Evolutionary conservation across 2,797 vertebrate genomes (phyloP).

Genomic region (Miichthys miiuy): DNA sequence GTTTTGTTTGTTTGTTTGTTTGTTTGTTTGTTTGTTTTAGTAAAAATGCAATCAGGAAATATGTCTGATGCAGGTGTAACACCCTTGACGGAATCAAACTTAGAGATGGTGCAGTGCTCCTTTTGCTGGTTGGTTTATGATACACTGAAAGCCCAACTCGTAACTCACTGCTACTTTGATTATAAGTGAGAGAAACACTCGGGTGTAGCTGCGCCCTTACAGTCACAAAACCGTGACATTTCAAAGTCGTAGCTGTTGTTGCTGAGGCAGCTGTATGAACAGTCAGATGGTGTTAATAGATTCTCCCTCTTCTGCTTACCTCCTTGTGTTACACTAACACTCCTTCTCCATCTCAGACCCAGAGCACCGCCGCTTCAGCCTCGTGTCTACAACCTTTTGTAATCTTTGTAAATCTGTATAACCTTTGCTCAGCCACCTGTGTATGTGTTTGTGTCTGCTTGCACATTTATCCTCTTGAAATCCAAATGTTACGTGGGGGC

Average conservation of each 20-base stretch:
- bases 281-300: not conserved
- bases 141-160: no score
- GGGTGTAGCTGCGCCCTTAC: no score
- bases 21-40: no score
- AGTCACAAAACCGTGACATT: no score
- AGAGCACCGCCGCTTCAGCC: constrained; percentile 3
- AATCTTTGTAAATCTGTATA: constrained; percentile 33
- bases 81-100: no score
- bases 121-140: no score
- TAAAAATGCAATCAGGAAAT: no score
- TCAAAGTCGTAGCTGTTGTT: not conserved
- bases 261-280: not conserved
- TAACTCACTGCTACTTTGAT: no score
- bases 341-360: not conserved
- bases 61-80: no score
- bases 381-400: constrained; percentile 33
- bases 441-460: not conserved
- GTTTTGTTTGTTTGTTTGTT: no score
- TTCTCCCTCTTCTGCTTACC: not conserved
- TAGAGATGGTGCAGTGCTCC: no score
- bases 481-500: constrained; percentile 20
- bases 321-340: not conserved
- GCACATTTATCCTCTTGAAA: constrained; percentile 28
- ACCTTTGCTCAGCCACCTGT: constrained; percentile 20
- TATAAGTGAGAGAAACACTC: no score